Evolutionary conservation across 1,140 invertebrate genomes (phyloP).

Genomic region (Uloborus diversus): DNA sequence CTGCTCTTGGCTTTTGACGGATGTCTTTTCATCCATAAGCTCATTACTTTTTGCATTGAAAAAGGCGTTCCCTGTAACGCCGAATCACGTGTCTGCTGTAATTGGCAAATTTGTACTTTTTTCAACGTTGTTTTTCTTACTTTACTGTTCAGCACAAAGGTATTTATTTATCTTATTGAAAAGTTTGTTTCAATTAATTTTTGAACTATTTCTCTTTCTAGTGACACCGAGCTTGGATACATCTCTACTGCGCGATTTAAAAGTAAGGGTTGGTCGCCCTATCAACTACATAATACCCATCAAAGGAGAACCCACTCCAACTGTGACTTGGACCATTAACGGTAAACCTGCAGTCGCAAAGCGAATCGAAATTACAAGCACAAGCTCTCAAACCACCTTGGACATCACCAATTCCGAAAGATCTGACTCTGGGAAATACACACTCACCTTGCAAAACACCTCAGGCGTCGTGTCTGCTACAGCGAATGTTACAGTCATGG

Average conservation of each 20-base stretch:
- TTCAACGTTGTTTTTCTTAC: too few species aligned
- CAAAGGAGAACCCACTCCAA: slow-evolving; percentile 69
- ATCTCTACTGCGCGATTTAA: slow-evolving; percentile 82
- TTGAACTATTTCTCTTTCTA: slow-evolving; percentile 63
- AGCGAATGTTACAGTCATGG: slow-evolving; percentile 87
- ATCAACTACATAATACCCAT: slow-evolving; percentile 90
- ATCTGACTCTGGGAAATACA: slow-evolving; percentile 84
- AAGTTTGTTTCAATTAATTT: too few species aligned
- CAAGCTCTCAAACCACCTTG: slow-evolving; percentile 80
- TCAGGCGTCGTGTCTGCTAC: slow-evolving; percentile 81
- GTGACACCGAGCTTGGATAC: slow-evolving; percentile 87
- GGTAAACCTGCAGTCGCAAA: slow-evolving; percentile 75
- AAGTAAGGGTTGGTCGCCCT: slow-evolving; percentile 88
- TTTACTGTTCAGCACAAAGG: too few species aligned
- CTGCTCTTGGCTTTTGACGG: too few species aligned
- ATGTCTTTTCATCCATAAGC: too few species aligned
- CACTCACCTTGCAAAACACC: slow-evolving; percentile 84
- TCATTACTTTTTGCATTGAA: too few species aligned
- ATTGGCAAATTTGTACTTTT: too few species aligned
- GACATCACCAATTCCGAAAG: slow-evolving; percentile 87
- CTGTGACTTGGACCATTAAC: slow-evolving; percentile 90
- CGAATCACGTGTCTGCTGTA: too few species aligned
- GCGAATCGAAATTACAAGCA: slow-evolving; percentile 76
- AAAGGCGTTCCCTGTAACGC: too few species aligned
- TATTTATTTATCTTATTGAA: too few species aligned